Percentiles rank a stretch among this genome's conserved stretches.
These are phyloP conservation scores for Cepaea nemoralis DNA, from an alignment of 1,140 invertebrate genomes.

Conservation along the genomic window DNA sequence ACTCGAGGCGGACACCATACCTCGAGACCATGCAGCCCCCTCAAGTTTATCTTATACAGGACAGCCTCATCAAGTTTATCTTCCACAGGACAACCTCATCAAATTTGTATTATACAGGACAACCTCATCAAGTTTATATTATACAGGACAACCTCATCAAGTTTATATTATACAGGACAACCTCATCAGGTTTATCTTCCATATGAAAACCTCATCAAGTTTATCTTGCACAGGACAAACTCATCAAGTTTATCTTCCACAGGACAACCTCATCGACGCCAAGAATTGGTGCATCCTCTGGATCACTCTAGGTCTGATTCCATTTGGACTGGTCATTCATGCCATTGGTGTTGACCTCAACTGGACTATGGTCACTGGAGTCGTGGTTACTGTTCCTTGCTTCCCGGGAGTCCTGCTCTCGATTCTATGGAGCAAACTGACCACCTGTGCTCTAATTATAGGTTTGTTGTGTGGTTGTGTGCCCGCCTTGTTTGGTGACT, in stretches of 20 bases:
- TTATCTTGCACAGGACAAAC: no score
- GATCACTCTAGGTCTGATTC: slow-evolving; percentile 59
- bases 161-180: no score
- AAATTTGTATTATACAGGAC: no score
- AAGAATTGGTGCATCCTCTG: slow-evolving; percentile 64
- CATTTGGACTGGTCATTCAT: slow-evolving; percentile 55
- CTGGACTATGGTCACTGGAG: slow-evolving; percentile 57
- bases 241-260: no score
- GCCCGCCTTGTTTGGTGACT: not conserved
- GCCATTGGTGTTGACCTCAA: slow-evolving; percentile 55
- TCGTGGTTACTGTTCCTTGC: slow-evolving; percentile 57
- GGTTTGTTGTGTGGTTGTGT: slow-evolving; percentile 42
- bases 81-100: slow-evolving; percentile 58
- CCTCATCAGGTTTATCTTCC: no score
- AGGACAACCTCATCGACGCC: slow-evolving; percentile 59
- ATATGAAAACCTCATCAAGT: no score
- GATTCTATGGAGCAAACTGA: slow-evolving; percentile 59
- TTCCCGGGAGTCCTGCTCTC: slow-evolving; percentile 56
- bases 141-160: no score
- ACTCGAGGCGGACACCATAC: no score
- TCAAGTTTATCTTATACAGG: no score
- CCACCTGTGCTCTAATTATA: slow-evolving; percentile 49
- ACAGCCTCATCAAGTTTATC: no score
- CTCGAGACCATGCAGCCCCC: no score
- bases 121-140: no score